These are phyloP conservation scores for Lycaon pictus DNA, from an alignment of 2,113 vertebrate species.

Conservation along the genomic window DNA sequence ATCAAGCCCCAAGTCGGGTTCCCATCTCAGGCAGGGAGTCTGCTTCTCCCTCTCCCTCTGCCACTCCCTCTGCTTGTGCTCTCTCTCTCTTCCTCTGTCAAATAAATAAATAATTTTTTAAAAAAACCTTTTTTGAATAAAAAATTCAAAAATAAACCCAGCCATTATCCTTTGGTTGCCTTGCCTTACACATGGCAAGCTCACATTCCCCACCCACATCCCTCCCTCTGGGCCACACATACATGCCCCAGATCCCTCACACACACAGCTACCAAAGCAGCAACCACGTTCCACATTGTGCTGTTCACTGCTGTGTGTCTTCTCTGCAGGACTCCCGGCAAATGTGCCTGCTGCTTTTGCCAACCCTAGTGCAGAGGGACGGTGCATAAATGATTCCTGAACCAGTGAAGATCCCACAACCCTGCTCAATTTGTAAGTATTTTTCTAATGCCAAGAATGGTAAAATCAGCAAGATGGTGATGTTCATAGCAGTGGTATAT, in stretches of 20 bases:
- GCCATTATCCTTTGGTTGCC: background rate
- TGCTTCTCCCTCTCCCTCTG: too few relatives aligned
- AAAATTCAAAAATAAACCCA: background rate
- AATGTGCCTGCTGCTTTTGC: background rate
- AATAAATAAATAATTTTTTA: too few relatives aligned
- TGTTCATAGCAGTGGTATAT: background rate
- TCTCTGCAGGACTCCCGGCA: background rate
- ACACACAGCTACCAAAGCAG: background rate
- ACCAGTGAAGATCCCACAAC: background rate
- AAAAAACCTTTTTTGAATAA: too few relatives aligned
- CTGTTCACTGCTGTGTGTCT: background rate
- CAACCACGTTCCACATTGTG: background rate
- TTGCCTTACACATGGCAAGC: background rate
- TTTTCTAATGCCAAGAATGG: background rate
- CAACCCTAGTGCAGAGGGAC: background rate
- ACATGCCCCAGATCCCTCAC: background rate
- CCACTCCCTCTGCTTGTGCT: too few relatives aligned
- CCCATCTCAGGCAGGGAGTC: too few relatives aligned
- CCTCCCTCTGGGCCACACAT: background rate
- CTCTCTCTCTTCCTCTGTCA: too few relatives aligned
- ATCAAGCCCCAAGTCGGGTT: too few relatives aligned
- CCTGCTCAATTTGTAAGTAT: background rate
- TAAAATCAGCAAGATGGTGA: background rate
- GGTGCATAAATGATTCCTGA: background rate
- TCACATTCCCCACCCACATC: background rate